A percentile compares a stretch with the other conserved stretches of the same genome.
Evolutionary conservation across 2,888 invertebrate genomes (phyloP).

Genomic region (Norana najaformis): DNA sequence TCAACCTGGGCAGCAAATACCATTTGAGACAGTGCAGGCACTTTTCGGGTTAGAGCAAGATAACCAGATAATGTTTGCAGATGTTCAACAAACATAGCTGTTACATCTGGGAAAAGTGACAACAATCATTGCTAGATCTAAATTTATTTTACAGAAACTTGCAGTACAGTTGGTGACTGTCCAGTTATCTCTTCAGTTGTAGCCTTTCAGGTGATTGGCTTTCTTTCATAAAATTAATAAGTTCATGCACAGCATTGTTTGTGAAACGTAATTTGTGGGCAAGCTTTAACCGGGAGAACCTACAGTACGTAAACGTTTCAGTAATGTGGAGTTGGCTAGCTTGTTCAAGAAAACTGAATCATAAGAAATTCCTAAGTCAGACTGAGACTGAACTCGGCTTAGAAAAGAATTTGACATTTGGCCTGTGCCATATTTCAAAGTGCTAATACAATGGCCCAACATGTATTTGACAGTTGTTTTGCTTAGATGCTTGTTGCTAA

Average conservation of each 20-base stretch:
- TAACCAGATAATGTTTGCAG: background rate
- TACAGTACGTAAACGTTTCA: background rate
- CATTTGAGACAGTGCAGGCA: constrained; percentile 61
- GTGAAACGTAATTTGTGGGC: background rate
- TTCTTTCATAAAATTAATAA: background rate
- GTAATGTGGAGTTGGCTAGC: background rate
- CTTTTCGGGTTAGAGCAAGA: constrained; percentile 52
- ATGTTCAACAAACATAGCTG: constrained; percentile 13
- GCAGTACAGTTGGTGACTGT: background rate
- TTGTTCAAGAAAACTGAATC: background rate
- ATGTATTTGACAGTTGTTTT: background rate
- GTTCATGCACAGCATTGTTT: background rate
- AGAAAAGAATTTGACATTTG: background rate
- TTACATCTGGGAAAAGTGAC: background rate
- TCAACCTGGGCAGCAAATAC: constrained; percentile 49
- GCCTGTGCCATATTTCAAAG: background rate
- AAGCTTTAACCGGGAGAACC: background rate
- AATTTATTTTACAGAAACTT: background rate
- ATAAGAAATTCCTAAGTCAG: too few species aligned
- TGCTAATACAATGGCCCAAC: background rate
- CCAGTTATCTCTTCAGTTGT: background rate
- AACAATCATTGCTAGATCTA: background rate
- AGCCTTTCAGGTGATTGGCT: background rate
- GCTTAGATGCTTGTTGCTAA: background rate
- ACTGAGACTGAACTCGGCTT: too few species aligned